Evolutionary conservation across 2,113 vertebrate genomes (phyloP).

Genomic region (Malurus elegans): DNA sequence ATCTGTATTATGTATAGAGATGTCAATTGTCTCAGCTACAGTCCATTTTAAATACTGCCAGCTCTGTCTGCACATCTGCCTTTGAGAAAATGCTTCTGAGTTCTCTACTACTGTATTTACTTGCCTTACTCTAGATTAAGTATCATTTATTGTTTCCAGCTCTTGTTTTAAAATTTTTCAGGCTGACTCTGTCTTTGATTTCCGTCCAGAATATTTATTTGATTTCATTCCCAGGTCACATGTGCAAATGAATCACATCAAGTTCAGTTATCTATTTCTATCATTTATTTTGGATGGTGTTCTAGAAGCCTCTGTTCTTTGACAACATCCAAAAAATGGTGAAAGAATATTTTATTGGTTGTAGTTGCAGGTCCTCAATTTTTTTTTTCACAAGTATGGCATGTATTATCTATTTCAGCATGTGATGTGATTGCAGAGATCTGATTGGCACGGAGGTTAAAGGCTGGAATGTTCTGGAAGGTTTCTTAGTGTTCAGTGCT

Average conservation of each 20-base stretch:
- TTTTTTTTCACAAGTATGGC: neutral
- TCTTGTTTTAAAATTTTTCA: neutral
- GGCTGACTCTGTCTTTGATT: neutral
- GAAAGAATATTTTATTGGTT: neutral
- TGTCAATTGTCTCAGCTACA: neutral
- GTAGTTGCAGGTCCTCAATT: neutral
- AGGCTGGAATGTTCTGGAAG: neutral
- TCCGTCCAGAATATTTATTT: neutral
- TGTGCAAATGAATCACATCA: neutral
- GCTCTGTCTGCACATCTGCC: neutral
- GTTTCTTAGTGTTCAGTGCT: neutral
- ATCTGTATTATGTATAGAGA: neutral
- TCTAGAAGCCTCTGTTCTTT: neutral
- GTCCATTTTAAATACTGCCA: neutral
- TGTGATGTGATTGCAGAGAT: neutral
- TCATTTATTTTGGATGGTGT: neutral
- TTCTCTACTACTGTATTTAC: neutral
- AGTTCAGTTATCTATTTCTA: neutral
- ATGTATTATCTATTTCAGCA: neutral
- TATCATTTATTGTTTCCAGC: conserved; percentile 1
- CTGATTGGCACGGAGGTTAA: neutral
- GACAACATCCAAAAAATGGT: neutral
- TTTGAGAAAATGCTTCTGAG: neutral
- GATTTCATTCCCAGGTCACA: conserved; percentile 2
- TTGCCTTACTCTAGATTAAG: neutral